Percentiles rank a stretch among this genome's conserved stretches.
Evolutionary conservation across 35 echinoderm and acorn worm species (phyloP).

Genomic region (Eucidaris tribuloides): DNA sequence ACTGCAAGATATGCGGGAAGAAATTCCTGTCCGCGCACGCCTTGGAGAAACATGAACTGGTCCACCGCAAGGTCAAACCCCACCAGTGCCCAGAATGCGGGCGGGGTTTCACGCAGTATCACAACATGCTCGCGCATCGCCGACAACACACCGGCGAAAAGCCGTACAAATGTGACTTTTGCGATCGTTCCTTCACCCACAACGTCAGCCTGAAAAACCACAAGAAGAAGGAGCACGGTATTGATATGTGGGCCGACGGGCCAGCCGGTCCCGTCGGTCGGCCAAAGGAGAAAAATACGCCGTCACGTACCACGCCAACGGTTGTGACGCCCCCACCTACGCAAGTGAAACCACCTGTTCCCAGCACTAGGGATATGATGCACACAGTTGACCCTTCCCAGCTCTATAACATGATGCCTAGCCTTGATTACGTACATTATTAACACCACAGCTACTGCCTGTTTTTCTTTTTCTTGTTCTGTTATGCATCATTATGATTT

Average conservation of each 20-base stretch:
- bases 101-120: slow-evolving; percentile 64
- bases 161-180: slow-evolving; percentile 81
- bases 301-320: not conserved
- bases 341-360: slow-evolving; percentile 2
- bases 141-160: slow-evolving; percentile 76
- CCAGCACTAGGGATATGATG: slow-evolving; percentile 11
- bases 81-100: slow-evolving; percentile 63
- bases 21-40: slow-evolving; percentile 28
- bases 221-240: slow-evolving; percentile 70
- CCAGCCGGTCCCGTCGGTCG: not conserved
- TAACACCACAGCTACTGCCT: no score
- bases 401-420: slow-evolving; percentile 30
- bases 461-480: no score
- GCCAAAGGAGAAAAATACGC: not conserved
- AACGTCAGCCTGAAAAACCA: slow-evolving; percentile 91
- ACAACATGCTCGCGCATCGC: slow-evolving; percentile 67
- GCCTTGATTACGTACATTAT: slow-evolving; percentile 7
- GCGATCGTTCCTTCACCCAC: slow-evolving; percentile 74
- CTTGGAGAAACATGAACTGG: slow-evolving; percentile 36
- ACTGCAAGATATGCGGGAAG: slow-evolving; percentile 80
- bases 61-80: slow-evolving; percentile 71
- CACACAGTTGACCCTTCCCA: slow-evolving; percentile 16
- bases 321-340: not conserved
- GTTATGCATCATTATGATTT: no score
- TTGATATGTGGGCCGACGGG: slow-evolving; percentile 57